Percentiles rank a stretch among this genome's conserved stretches.
Conservation (phyloP, 2,113 vertebrate species). For the Passer domesticus region DNA sequence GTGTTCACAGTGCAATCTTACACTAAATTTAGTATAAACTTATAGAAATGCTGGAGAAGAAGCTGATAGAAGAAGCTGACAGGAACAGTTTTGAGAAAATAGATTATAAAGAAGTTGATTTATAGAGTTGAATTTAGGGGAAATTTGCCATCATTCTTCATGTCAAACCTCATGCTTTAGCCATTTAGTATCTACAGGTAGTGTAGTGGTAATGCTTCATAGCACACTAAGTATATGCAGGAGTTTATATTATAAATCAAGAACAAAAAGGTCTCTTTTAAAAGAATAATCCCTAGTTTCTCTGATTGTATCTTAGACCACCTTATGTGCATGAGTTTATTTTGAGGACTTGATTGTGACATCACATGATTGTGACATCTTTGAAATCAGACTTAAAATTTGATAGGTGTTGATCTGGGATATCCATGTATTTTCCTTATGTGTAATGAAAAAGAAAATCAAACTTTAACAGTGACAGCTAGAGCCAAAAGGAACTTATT, state of each 20-base stretch:
- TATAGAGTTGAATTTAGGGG: not conserved
- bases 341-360: not conserved
- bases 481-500: not conserved
- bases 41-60: not conserved
- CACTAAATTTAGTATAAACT: not conserved
- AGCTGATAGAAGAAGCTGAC: not conserved
- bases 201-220: not conserved
- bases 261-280: not conserved
- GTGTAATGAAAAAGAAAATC: not conserved
- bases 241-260: not conserved
- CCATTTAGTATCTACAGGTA: not conserved
- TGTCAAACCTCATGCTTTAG: not conserved
- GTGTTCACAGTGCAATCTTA: not conserved
- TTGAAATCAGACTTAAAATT: slow-evolving; percentile 1
- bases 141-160: not conserved
- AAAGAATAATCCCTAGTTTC: not conserved
- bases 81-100: not conserved
- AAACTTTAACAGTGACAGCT: not conserved
- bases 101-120: not conserved
- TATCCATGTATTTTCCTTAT: not conserved
- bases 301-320: not conserved
- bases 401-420: not conserved
- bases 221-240: not conserved
- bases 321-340: not conserved
- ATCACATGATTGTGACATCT: not conserved